These are phyloP conservation scores for Tethea ocularis DNA, from an alignment of 2,888 invertebrate genomes.

Conservation along the genomic window DNA sequence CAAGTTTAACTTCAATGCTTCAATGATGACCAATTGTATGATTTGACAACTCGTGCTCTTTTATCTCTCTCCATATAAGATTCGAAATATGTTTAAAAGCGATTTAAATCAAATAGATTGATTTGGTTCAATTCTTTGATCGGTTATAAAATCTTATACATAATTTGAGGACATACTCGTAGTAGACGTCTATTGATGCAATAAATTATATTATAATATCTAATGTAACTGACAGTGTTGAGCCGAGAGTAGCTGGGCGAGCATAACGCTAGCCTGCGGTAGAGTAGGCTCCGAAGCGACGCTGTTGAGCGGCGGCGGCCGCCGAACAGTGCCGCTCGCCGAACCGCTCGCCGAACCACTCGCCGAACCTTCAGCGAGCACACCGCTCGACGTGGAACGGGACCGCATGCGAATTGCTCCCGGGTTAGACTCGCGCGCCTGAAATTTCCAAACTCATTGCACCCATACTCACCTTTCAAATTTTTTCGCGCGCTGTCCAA, in stretches of 20 bases:
- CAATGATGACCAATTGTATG: neutral
- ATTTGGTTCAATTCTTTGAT: too few species aligned
- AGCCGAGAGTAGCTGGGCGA: constrained; percentile 91
- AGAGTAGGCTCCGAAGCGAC: constrained; percentile 91
- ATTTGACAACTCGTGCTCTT: neutral
- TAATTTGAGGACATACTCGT: neutral
- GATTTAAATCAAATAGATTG: neutral
- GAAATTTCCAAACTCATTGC: constrained; percentile 43
- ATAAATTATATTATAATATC: constrained; percentile 31
- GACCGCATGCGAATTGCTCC: constrained; percentile 65
- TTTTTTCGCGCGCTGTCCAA: constrained; percentile 38
- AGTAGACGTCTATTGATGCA: neutral
- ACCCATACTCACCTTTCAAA: constrained; percentile 41
- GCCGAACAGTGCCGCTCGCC: constrained; percentile 66
- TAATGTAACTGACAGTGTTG: constrained; percentile 83
- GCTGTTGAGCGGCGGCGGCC: constrained; percentile 86
- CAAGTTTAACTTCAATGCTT: neutral
- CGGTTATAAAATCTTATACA: neutral
- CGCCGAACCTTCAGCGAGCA: constrained; percentile 82
- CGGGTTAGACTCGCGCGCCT: constrained; percentile 62
- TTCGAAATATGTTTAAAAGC: neutral
- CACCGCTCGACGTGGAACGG: constrained; percentile 71
- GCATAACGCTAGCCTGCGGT: constrained; percentile 88
- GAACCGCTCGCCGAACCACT: constrained; percentile 77
- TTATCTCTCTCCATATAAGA: neutral